These are phyloP conservation scores for Pocillopora grandis DNA, from an alignment of 92 coral and sea anemone species.

Conservation along the genomic window DNA sequence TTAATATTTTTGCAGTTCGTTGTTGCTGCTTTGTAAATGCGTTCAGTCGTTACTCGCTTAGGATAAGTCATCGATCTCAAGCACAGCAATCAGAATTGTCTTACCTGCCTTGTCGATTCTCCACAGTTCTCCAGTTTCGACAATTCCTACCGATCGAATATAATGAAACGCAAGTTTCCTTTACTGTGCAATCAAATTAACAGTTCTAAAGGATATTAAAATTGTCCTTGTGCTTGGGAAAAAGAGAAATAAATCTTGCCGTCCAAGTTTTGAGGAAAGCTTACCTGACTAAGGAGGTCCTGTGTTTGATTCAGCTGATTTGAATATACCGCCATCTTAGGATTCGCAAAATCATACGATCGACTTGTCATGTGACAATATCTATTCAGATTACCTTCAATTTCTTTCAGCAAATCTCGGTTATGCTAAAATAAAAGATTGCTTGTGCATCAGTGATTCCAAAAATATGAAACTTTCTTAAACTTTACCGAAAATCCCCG, in stretches of 20 bases:
- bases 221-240: background rate
- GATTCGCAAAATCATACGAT: background rate
- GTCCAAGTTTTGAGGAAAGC: background rate
- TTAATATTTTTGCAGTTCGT: too few relatives aligned
- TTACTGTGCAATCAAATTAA: too few relatives aligned
- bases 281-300: slow-evolving; percentile 21
- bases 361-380: background rate
- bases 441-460: background rate
- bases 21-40: too few relatives aligned
- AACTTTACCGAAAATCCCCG: background rate
- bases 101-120: slow-evolving; percentile 21
- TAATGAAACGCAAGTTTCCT: background rate
- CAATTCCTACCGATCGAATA: slow-evolving; percentile 7
- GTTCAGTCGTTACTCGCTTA: too few relatives aligned
- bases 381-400: background rate
- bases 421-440: background rate
- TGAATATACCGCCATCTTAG: slow-evolving; percentile 13
- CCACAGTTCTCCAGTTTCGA: background rate
- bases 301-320: background rate
- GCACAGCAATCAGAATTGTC: background rate
- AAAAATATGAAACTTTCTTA: background rate
- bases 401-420: background rate
- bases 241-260: too few relatives aligned
- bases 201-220: too few relatives aligned
- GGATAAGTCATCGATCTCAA: too few relatives aligned